A percentile compares a stretch with the other conserved stretches of the same genome.
These are phyloP conservation scores for Drosophila ficusphila DNA, from an alignment of 1,140 invertebrate genomes.

Conservation along the genomic window DNA sequence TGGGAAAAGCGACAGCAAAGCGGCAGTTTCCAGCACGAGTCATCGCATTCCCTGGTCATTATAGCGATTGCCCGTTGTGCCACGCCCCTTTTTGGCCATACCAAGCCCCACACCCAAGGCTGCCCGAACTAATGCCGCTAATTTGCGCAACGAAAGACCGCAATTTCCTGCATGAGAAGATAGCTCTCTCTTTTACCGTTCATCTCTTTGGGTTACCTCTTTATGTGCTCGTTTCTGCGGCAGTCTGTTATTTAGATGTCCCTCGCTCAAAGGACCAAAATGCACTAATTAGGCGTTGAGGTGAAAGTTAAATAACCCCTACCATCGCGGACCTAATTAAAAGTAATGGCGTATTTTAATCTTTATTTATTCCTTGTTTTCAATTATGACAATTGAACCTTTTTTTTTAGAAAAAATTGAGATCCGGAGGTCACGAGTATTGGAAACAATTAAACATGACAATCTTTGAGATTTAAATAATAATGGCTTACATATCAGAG, in stretches of 20 bases:
- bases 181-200: conserved; percentile 1
- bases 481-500: no score
- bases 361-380: background rate
- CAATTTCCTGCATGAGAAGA: conserved; percentile 39
- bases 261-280: conserved; percentile 4
- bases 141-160: conserved; percentile 57
- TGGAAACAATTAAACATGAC: no score
- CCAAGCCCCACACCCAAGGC: background rate
- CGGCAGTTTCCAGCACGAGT: conserved; percentile 52
- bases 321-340: background rate
- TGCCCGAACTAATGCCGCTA: conserved; percentile 57
- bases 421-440: no score
- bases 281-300: background rate
- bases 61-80: conserved; percentile 21
- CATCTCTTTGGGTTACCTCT: conserved; percentile 3
- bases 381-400: no score
- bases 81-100: background rate
- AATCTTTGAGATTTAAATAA: no score
- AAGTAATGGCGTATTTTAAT: background rate
- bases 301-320: background rate
- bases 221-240: background rate
- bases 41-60: conserved; percentile 61
- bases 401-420: no score
- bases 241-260: conserved; percentile 6
- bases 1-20: conserved; percentile 53